Evolutionary conservation across 2,113 vertebrate species (phyloP).

Genomic region (Centrocercus urophasianus): DNA sequence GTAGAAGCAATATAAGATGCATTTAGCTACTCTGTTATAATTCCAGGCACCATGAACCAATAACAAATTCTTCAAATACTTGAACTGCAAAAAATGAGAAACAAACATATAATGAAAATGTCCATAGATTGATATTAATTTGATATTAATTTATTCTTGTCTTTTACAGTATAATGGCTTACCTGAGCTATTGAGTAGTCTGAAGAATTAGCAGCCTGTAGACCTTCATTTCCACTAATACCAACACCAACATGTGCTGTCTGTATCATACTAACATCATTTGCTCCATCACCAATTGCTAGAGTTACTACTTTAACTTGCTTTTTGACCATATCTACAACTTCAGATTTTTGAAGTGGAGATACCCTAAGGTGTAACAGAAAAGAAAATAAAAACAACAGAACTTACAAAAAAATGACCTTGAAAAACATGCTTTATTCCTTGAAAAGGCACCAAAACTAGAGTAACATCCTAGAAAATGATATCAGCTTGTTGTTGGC

Average conservation of each 20-base stretch:
- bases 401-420: background rate
- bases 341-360: constrained; percentile 98
- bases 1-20: constrained; percentile 99
- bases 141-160: background rate
- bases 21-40: constrained; percentile 97
- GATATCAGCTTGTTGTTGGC: rapidly evolving
- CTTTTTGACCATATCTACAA: constrained; percentile 99
- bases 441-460: background rate
- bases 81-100: constrained; percentile 87
- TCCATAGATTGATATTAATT: rapidly evolving
- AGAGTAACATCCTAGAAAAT: background rate
- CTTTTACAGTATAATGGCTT: background rate
- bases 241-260: constrained; percentile 96
- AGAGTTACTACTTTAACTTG: constrained; percentile 97
- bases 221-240: constrained; percentile 96
- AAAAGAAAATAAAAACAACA: constrained; percentile 13
- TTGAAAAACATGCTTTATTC: background rate
- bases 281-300: constrained; percentile 96
- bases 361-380: constrained; percentile 85
- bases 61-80: constrained; percentile 97
- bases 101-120: constrained; percentile 3
- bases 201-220: constrained; percentile 97
- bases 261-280: constrained; percentile 99
- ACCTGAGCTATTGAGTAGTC: constrained; percentile 99
- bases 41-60: constrained; percentile 99